Evolutionary conservation across 2,888 invertebrate species (phyloP).

Genomic region (Trachelus tabidus): DNA sequence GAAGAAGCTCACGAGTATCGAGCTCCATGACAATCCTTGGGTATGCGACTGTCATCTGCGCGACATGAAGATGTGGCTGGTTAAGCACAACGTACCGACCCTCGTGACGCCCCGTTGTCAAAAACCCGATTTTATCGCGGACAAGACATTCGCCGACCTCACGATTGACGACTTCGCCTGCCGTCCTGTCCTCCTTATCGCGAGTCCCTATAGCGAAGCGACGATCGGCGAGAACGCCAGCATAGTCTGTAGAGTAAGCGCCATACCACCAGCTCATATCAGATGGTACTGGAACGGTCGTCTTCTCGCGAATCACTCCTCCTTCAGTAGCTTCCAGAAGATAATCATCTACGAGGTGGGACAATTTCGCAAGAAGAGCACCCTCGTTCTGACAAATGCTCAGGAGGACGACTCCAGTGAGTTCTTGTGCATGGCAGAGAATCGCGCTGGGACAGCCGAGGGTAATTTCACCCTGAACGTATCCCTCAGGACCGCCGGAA

Average conservation of each 20-base stretch:
- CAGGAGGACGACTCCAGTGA: constrained; percentile 86
- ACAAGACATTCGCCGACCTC: constrained; percentile 81
- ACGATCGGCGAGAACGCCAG: constrained; percentile 88
- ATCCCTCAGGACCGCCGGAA: constrained; percentile 80
- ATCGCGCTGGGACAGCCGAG: constrained; percentile 87
- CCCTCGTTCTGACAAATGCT: constrained; percentile 82
- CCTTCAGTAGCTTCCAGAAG: constrained; percentile 82
- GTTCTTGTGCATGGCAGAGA: constrained; percentile 91
- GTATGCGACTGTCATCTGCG: constrained; percentile 87
- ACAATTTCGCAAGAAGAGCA: constrained; percentile 80
- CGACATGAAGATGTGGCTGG: constrained; percentile 84
- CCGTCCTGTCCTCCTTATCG: constrained; percentile 81
- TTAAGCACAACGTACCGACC: constrained; percentile 79
- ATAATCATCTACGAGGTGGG: constrained; percentile 83
- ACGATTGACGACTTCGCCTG: constrained; percentile 88
- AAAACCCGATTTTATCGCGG: constrained; percentile 77
- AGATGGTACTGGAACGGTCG: constrained; percentile 91
- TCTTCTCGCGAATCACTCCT: constrained; percentile 80
- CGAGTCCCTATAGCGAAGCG: constrained; percentile 81
- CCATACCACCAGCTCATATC: constrained; percentile 82
- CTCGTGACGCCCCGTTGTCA: constrained; percentile 83
- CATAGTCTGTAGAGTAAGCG: constrained; percentile 83
- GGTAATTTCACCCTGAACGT: constrained; percentile 91
- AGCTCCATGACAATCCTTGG: constrained; percentile 90
- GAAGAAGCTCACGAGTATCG: constrained; percentile 81